Percentiles rank a stretch among this genome's conserved stretches.
Conservation (phyloP, 1,140 invertebrate species). For the Zaprionus nigranus region DNA sequence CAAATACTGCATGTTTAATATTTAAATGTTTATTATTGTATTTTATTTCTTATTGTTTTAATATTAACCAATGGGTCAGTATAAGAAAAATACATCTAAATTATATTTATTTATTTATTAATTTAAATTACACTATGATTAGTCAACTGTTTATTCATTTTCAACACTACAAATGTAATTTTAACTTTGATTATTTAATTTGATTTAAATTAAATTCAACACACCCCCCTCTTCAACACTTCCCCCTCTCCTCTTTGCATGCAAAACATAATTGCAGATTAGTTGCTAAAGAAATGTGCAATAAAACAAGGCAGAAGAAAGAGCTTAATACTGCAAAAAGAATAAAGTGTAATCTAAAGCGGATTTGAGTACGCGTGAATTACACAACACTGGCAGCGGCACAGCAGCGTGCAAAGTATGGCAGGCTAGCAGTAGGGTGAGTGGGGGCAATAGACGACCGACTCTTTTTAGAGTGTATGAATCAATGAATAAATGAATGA, state of each 20-base stretch:
- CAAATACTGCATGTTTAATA: not conserved
- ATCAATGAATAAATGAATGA: slow-evolving; percentile 11
- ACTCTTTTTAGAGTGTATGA: not conserved
- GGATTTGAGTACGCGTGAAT: slow-evolving; percentile 51
- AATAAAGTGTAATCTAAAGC: slow-evolving; percentile 75
- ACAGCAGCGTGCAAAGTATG: not conserved
- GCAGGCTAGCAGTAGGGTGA: no score
- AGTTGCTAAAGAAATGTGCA: slow-evolving; percentile 68
- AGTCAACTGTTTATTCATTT: no score
- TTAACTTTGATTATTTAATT: no score
- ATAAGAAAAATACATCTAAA: no score
- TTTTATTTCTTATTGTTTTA: slow-evolving; percentile 7
- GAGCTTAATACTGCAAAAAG: slow-evolving; percentile 44
- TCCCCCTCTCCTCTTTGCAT: slow-evolving; percentile 14
- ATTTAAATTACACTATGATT: no score
- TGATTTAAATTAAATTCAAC: no score
- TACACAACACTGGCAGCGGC: slow-evolving; percentile 23
- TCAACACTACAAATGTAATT: no score
- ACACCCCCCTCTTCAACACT: no score
- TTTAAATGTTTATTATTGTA: not conserved
- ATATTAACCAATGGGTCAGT: no score
- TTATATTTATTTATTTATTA: no score
- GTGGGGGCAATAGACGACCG: not conserved
- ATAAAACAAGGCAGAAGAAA: slow-evolving; percentile 21
- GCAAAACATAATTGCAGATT: slow-evolving; percentile 82